These are phyloP conservation scores for Bombus vancouverensis DNA, from an alignment of 1,140 invertebrate species.

Conservation along the genomic window DNA sequence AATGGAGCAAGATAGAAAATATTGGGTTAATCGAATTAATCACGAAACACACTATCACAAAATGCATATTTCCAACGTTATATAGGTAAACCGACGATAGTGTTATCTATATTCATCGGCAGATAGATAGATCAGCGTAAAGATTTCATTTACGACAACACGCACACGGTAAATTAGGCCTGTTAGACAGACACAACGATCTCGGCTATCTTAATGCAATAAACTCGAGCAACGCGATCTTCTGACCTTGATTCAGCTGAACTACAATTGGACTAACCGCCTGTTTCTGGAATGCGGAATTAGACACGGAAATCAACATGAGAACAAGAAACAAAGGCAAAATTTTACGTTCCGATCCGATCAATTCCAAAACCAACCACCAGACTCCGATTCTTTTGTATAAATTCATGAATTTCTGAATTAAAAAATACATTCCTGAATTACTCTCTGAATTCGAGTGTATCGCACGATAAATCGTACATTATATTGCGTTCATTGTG, in stretches of 20 bases:
- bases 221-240: neutral
- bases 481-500: too few relatives aligned
- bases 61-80: too few relatives aligned
- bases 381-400: neutral
- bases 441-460: too few relatives aligned
- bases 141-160: neutral
- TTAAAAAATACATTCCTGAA: too few relatives aligned
- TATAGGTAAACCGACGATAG: neutral
- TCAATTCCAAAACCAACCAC: neutral
- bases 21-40: too few relatives aligned
- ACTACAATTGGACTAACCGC: neutral
- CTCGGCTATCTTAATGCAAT: constrained; percentile 6
- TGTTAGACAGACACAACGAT: neutral
- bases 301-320: neutral
- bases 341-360: neutral
- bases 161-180: neutral
- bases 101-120: neutral
- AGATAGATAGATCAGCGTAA: neutral
- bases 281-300: too few relatives aligned
- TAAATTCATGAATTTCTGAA: too few relatives aligned
- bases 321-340: too few relatives aligned
- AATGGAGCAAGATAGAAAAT: too few relatives aligned
- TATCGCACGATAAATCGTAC: too few relatives aligned
- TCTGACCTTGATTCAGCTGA: neutral
- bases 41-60: too few relatives aligned